phyloP scores from a whole-genome alignment of 2,888 invertebrate species.

The Leptinotarsa peninsularis region DNA sequence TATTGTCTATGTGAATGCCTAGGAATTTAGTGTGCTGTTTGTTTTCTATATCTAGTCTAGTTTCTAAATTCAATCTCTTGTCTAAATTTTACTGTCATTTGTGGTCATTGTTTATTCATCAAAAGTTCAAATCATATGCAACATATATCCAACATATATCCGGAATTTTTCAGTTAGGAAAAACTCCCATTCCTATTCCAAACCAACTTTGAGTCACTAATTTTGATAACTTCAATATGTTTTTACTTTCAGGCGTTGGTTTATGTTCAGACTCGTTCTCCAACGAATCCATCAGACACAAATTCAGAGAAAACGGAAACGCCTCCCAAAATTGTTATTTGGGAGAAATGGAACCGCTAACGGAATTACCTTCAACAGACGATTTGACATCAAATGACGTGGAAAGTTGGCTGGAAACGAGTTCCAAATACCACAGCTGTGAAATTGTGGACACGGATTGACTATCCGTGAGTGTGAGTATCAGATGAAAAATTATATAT shows the following conservation, averaged over 20 bases:
- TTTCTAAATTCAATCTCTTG: too few species aligned
- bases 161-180: too few species aligned
- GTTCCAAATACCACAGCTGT: constrained; percentile 82
- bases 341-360: constrained; percentile 76
- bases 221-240: background rate
- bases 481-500: too few species aligned
- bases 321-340: constrained; percentile 66
- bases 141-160: too few species aligned
- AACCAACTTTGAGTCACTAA: background rate
- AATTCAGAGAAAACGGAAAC: constrained; percentile 63
- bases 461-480: constrained; percentile 27
- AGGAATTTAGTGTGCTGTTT: too few species aligned
- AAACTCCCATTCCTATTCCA: background rate
- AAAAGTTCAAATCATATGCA: too few species aligned
- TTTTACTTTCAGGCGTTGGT: constrained; percentile 58
- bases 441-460: constrained; percentile 74
- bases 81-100: too few species aligned
- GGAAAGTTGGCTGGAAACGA: constrained; percentile 80
- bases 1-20: too few species aligned
- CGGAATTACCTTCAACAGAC: constrained; percentile 75
- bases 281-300: constrained; percentile 52
- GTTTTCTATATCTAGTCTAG: too few species aligned
- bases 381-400: constrained; percentile 76
- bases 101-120: too few species aligned
- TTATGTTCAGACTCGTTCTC: constrained; percentile 62